Evolutionary conservation across 2,113 vertebrate genomes (phyloP), one percentile per base, ranked within the genome.

Genomic region (Cricetomys ansorgei): DNA sequence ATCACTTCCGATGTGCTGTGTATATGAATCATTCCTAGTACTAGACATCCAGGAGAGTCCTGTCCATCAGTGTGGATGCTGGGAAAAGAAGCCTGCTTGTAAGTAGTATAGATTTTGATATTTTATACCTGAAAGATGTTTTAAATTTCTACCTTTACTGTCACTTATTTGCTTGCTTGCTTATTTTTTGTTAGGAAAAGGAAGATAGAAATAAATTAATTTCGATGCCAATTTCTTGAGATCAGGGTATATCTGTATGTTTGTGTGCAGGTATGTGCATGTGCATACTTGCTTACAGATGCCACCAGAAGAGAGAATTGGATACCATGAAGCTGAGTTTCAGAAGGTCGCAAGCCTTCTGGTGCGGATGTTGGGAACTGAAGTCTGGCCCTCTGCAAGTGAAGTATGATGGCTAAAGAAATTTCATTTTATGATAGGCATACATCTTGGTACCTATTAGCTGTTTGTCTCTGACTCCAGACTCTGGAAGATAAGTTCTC

Each of bases 21-120:
- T 83, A 3, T 19, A 69, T 97, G 96, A 97, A 45, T 98, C 96
- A 97, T 27, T 95, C 84, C 89, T 65, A 27, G 67, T 11, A 3
- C 27, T 92, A 53, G 15, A 84, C 83, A 92, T 67, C 79, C 8
- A 23, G 50, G 40, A 94, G 57, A 94, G 72, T 55, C 80, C 23
- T 0, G 7, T 57, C 50, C 88, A 57, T 62, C 77, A 34, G 2
- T 50, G 31, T 34, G 45, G 29, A 43, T 65, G 16, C 43, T 64
- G 55, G 80, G 55, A 11, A 83, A 69, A 88, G 43, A 48, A 69
- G 31, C 59, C 10, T 34, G 75, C 43, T 57, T 79, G 10, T 84
- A 94, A 72, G 79, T 40, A 75, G 40, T 29, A 45, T 10, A 97
- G 65, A 81, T 79, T 81, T 21, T n/a, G 27, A 45, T 43, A 31